Percentiles rank a stretch among this genome's conserved stretches.
These are phyloP conservation scores for Macropodus opercularis DNA, from an alignment of 2,797 vertebrate genomes.

Conservation along the genomic window DNA sequence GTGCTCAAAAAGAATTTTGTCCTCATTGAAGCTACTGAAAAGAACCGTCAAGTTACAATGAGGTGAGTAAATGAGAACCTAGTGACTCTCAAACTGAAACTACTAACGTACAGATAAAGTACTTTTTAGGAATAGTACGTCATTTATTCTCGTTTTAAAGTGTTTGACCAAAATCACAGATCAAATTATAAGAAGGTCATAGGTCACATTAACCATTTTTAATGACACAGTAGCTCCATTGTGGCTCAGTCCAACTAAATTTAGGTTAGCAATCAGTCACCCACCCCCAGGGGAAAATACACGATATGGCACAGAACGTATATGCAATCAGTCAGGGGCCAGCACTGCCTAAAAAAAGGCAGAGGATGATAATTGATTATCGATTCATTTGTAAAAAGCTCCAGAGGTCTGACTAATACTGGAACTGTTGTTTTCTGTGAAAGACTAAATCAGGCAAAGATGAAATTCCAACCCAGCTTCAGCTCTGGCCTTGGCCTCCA, in stretches of 20 bases:
- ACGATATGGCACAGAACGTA: conserved; percentile 35
- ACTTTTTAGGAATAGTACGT: neutral
- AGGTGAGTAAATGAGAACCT: neutral
- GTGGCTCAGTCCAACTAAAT: conserved; percentile 35
- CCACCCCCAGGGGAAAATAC: conserved; percentile 3
- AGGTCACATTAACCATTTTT: conserved; percentile 49
- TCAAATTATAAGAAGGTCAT: neutral
- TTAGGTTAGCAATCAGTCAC: conserved; percentile 65
- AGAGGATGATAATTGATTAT: conserved; percentile 67
- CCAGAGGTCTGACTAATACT: conserved; percentile 32
- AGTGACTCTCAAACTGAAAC: neutral
- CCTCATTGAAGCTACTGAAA: neutral
- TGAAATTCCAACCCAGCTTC: conserved; percentile 61
- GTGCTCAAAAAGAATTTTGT: neutral
- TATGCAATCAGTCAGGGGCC: conserved; percentile 44
- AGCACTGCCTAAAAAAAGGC: conserved; percentile 24
- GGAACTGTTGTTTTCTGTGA: neutral
- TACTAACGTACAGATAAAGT: neutral
- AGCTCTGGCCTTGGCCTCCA: conserved; percentile 56
- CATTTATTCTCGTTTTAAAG: conserved; percentile 32
- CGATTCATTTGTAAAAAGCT: conserved; percentile 60
- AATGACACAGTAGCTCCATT: conserved; percentile 51
- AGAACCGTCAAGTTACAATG: neutral
- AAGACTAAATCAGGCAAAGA: conserved; percentile 47
- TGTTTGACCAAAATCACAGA: conserved; percentile 4